Conservation (phyloP, 2,113 vertebrate species). For the Ginglymostoma cirratum region DNA sequence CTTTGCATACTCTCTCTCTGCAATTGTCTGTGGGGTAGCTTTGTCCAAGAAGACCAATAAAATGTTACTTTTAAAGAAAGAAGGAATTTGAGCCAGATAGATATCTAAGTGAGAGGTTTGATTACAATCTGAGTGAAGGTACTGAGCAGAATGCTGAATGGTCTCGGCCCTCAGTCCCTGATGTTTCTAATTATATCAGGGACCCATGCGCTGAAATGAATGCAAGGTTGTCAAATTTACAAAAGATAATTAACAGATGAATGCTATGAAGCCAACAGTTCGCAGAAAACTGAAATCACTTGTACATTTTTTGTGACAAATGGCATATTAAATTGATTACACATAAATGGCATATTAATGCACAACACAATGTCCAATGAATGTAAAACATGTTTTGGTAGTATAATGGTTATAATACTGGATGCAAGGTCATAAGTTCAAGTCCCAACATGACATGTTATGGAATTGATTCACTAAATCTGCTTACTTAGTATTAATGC, state of each 20-base stretch:
- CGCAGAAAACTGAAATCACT: background rate
- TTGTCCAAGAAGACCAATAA: background rate
- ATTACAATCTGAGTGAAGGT: background rate
- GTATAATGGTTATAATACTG: background rate
- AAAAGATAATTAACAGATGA: background rate
- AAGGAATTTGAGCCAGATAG: background rate
- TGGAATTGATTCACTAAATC: background rate
- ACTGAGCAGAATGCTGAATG: background rate
- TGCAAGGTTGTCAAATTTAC: background rate
- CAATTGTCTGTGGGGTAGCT: background rate
- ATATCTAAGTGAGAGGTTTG: background rate
- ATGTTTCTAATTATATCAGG: background rate
- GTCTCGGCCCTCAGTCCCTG: background rate
- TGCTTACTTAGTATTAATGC: background rate
- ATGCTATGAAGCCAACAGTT: background rate
- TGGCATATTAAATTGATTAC: background rate
- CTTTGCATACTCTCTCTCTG: background rate
- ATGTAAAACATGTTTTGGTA: background rate
- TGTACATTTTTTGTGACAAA: background rate
- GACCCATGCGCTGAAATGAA: background rate
- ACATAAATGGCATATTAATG: background rate
- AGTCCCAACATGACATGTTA: background rate
- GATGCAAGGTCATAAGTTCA: background rate
- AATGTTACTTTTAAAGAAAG: background rate
- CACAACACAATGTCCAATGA: background rate